These are phyloP conservation scores for Eupelmus urozonus DNA, from an alignment of 2,888 invertebrate genomes.

Conservation along the genomic window DNA sequence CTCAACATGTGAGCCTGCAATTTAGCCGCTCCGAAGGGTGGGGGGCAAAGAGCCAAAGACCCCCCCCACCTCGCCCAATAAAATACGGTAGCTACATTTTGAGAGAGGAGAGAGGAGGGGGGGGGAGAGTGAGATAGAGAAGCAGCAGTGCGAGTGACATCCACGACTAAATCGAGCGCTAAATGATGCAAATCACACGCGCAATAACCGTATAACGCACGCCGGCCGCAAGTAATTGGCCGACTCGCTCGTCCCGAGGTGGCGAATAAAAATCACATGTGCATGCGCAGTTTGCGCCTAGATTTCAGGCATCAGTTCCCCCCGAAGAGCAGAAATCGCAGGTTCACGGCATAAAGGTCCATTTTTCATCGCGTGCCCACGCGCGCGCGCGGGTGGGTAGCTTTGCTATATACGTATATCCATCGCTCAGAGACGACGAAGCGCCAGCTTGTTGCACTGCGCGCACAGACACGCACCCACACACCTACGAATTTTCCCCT, in stretches of 20 bases:
- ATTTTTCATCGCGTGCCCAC: slow-evolving; percentile 15
- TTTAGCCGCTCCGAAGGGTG: no score
- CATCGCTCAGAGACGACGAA: no score
- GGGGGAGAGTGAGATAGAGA: neutral
- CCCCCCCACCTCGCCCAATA: no score
- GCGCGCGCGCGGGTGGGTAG: no score
- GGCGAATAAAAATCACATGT: slow-evolving; percentile 21
- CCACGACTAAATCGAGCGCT: slow-evolving; percentile 2
- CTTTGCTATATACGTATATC: neutral
- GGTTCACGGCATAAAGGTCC: neutral
- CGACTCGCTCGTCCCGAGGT: no score
- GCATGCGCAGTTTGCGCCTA: neutral
- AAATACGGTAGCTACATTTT: no score
- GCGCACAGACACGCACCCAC: neutral
- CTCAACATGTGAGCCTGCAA: neutral
- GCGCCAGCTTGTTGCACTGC: no score
- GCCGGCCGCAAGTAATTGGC: neutral
- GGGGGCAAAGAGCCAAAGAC: no score
- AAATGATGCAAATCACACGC: slow-evolving; percentile 16
- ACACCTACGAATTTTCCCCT: slow-evolving; percentile 36
- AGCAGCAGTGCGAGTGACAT: neutral
- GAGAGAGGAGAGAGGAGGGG: no score
- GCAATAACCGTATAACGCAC: slow-evolving; percentile 7
- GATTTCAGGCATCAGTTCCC: no score
- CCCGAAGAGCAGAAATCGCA: neutral